phyloP scores from a whole-genome alignment of 2,797 vertebrate species.

The Pelodytes ibericus region DNA sequence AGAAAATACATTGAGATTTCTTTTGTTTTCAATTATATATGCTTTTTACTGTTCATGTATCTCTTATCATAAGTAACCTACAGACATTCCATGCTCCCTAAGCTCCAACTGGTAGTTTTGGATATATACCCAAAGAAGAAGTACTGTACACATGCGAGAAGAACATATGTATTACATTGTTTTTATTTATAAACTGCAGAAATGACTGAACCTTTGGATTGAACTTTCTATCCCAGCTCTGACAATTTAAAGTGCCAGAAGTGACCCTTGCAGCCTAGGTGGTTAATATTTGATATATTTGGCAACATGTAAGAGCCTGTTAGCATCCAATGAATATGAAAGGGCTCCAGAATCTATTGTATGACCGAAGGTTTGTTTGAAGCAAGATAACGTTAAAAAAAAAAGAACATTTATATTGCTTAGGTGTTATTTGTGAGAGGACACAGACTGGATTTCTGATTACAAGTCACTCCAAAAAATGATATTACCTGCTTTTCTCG shows the following conservation, averaged over 20 bases:
- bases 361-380: neutral
- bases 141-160: too few relatives aligned
- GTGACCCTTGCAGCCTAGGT: neutral
- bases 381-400: neutral
- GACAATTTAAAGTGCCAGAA: neutral
- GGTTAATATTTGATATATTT: neutral
- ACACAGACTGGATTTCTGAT: too few relatives aligned
- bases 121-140: too few relatives aligned
- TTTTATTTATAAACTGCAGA: neutral
- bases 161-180: too few relatives aligned
- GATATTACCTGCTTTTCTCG: constrained; percentile 81
- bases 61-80: too few relatives aligned
- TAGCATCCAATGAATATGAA: neutral
- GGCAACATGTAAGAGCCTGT: neutral
- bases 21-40: too few relatives aligned
- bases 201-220: neutral
- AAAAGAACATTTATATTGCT: too few relatives aligned
- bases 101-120: too few relatives aligned
- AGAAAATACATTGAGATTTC: too few relatives aligned
- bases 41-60: too few relatives aligned
- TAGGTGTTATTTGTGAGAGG: too few relatives aligned
- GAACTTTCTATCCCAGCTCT: neutral
- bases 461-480: neutral
- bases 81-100: too few relatives aligned
- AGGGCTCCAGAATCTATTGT: neutral